Base-by-base conservation (phyloP, 2,113 vertebrate species). In the Notarius quadriscutis region DNA sequence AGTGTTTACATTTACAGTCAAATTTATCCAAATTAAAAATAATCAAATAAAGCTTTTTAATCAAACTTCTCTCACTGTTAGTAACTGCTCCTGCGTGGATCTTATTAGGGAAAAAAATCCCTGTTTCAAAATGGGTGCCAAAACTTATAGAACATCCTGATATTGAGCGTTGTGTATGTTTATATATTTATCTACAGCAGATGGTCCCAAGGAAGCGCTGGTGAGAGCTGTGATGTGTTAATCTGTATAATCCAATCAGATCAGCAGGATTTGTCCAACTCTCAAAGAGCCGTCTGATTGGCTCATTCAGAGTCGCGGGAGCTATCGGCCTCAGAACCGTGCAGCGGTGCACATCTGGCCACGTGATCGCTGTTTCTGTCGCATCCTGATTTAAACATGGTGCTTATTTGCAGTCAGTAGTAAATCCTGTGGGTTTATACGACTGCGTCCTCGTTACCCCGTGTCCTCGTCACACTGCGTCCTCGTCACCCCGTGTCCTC, bases 221-320 rank as follows among this genome's bases (percentile, higher is more conserved):
- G 10, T 15, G 25, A 41, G 30, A 72, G 20, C 53, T 9, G 50
- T 57, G 53, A 22, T 75, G 27, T 3, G 11, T 3, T 72, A 57
- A 72, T 84, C 65, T 72, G 65, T 63, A 27, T 57, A 84, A 84
- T 75, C 71, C 71, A 75, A 41, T 75, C 2, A 75, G 51, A 75
- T 75, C 20, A 48, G 8, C 30, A 60, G 83, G 83, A 84, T 84
- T 75, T 84, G 30, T 17, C 25, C 8, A 57, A 48, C 55, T 85
- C 74, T 5, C 7, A 41, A 14, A 27, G 48, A 84, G 83, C 83
- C 55, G 14, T 15, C 11, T 77, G 84, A 77, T 85, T 85, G 71
- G 34, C 71, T 62, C 51, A 41, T 41, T 85, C 41, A 34, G 74
- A 63, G 17, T 55, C 18, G 34, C 84, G 1, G 17, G 30, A 1